Evolutionary conservation across 2,888 invertebrate genomes (phyloP).

Genomic region (Lasioglossum malachurum): DNA sequence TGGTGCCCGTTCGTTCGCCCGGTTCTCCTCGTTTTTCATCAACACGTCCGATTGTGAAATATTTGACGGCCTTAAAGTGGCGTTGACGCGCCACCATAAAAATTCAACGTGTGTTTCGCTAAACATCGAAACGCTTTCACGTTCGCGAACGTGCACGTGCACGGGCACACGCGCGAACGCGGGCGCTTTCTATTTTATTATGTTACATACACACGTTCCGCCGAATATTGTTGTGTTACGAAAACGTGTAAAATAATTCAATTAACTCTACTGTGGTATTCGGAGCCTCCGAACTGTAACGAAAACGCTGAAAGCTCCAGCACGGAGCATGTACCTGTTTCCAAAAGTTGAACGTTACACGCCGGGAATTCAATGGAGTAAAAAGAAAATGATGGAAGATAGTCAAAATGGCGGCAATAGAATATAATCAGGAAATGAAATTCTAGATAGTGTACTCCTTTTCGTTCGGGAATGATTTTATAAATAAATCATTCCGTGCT

Average conservation of each 20-base stretch:
- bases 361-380: not conserved
- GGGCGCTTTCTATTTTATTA: conserved; percentile 11
- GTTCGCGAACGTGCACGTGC: not conserved
- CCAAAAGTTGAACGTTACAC: not conserved
- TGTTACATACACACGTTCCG: not conserved
- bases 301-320: not conserved
- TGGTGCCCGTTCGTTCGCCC: not conserved
- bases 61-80: conserved; percentile 27
- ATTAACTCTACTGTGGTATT: not conserved
- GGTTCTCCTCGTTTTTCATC: not conserved
- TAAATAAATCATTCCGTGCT: not conserved
- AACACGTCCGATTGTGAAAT: conserved; percentile 8
- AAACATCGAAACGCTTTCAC: conserved; percentile 40
- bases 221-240: not conserved
- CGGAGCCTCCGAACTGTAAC: not conserved
- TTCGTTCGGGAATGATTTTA: not conserved
- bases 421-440: not conserved
- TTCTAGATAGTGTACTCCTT: not conserved
- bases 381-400: not conserved
- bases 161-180: not conserved
- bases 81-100: conserved; percentile 29
- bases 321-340: not conserved
- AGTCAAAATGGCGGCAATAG: not conserved
- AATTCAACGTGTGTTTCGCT: conserved; percentile 34
- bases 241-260: conserved; percentile 1